These are phyloP conservation scores for Molothrus ater DNA, from an alignment of 2,797 vertebrate species.

Conservation along the genomic window DNA sequence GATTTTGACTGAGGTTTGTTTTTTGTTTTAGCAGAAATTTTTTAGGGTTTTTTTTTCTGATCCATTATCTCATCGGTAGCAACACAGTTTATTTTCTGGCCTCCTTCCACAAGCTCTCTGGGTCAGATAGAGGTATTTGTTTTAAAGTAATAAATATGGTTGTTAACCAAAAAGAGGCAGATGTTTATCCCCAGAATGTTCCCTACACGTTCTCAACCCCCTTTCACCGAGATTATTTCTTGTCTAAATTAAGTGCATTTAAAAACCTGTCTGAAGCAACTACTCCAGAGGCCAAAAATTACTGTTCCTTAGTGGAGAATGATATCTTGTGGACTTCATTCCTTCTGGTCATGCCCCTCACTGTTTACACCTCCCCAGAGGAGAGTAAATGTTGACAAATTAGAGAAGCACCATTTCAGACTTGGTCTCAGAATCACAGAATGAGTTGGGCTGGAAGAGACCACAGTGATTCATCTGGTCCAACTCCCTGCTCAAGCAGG, in stretches of 20 bases:
- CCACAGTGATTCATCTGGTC: neutral
- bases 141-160: slow-evolving; percentile 43
- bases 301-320: neutral
- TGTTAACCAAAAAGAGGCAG: slow-evolving; percentile 21
- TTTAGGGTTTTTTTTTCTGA: neutral
- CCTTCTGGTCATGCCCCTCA: neutral
- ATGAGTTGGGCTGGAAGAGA: neutral
- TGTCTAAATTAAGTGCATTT: slow-evolving; percentile 20
- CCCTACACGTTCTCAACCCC: neutral
- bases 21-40: neutral
- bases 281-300: neutral
- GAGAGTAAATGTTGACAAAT: neutral
- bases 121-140: slow-evolving; percentile 42
- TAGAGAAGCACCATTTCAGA: neutral
- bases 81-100: slow-evolving; percentile 40
- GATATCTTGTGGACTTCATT: neutral
- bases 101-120: slow-evolving; percentile 20
- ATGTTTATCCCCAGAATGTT: slow-evolving; percentile 26
- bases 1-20: neutral
- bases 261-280: slow-evolving; percentile 8
- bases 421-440: neutral
- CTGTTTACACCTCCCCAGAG: neutral
- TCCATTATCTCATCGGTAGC: slow-evolving; percentile 35
- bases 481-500: neutral
- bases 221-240: neutral